Evolutionary conservation across 2,797 vertebrate species (phyloP), one percentile per base, ranked within the genome.

Genomic region (Gastrophryne carolinensis): DNA sequence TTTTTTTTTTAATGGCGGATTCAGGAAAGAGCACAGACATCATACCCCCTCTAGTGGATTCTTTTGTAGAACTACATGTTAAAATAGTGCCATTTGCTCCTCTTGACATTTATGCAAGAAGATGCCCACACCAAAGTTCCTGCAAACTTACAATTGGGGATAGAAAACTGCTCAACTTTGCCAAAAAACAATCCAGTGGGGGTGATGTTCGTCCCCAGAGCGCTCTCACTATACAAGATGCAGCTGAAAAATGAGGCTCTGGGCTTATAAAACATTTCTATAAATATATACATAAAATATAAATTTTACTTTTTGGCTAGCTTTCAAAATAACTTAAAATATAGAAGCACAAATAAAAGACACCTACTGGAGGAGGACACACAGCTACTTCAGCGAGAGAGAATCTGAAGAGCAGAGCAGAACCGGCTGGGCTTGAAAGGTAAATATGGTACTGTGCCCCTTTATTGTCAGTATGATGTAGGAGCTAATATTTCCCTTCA

Each of bases 281-380:
- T 53, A 75, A 68, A 76, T 70, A 76, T 56, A 69, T 62, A 69
- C 35, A 69, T 62, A 76, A 76, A 75, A 67, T n/a, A 68, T 72
- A 75, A 30, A 62, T 21, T 47, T 23, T 30, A 41, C 12, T 49
- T 66, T 70, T 70, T 76, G 65, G 65, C 56, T 61, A 69, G 34
- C 21, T 53, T 54, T 68, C 65, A 70, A 68, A 63, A 76, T 69
- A 69, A 76, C 29, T 70, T 70, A 76, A 76, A 75, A 76, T 67
- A 75, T 19, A 75, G 30, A n/a, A 13, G 10, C n/a, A 57, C 29
- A 58, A 67, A 32, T 65, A 65, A 73, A 66, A 7, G 2, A 29
- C 8, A 47, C 8, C 13, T 34, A 47, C 19, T 66, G 26, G 56
- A 24, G 19, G 29, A 26, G 17, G n/a, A 72, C 7, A 21, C 21